Evolutionary conservation across 2,113 vertebrate species (phyloP).

Genomic region (Python bivittatus): DNA sequence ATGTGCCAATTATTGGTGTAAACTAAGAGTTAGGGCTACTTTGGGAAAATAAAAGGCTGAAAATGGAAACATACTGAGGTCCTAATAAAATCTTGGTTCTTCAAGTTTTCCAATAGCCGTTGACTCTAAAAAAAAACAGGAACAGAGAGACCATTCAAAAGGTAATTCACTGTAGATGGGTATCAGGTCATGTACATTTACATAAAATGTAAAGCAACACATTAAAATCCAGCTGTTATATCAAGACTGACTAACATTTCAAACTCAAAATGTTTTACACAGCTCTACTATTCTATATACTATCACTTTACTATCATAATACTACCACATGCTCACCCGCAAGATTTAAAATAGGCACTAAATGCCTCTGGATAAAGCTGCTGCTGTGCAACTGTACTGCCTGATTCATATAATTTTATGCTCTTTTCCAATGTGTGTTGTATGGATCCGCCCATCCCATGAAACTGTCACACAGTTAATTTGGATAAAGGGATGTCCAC

Average conservation of each 20-base stretch:
- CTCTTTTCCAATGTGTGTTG: too few species aligned
- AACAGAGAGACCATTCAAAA: constrained; percentile 1
- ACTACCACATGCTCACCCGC: too few species aligned
- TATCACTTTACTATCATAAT: too few species aligned
- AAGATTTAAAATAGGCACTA: too few species aligned
- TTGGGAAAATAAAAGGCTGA: background rate
- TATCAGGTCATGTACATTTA: background rate
- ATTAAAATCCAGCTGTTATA: background rate
- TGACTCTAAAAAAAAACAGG: constrained; percentile 81
- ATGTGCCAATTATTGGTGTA: background rate
- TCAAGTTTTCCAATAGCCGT: constrained; percentile 85
- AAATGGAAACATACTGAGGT: constrained; percentile 80
- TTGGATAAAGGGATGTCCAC: too few species aligned
- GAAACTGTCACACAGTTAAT: too few species aligned
- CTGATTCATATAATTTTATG: too few species aligned
- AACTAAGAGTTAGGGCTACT: background rate
- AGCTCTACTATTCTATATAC: background rate
- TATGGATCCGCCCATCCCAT: too few species aligned
- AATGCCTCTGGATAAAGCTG: too few species aligned
- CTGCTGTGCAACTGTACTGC: too few species aligned
- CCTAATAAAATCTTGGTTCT: constrained; percentile 85
- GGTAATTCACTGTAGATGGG: background rate
- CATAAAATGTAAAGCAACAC: background rate
- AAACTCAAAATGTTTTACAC: background rate
- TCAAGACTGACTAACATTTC: background rate